These are phyloP conservation scores for Hemichromis elongatus DNA, from an alignment of 2,113 vertebrate species.

Conservation along the genomic window DNA sequence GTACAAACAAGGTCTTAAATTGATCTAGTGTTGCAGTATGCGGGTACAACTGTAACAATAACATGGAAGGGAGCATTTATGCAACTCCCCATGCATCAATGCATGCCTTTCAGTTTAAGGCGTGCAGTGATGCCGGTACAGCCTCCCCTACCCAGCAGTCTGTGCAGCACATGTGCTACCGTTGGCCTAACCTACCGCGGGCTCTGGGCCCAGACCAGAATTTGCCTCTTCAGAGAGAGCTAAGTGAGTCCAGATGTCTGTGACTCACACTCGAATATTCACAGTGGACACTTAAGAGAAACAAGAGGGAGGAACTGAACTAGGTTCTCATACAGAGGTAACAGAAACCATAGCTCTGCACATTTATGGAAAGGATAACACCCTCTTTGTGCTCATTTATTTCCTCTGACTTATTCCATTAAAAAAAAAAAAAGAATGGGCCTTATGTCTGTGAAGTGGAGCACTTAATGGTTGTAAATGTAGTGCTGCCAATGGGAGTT, in stretches of 20 bases:
- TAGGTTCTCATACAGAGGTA: slow-evolving; percentile 1
- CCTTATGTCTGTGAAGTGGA: slow-evolving; percentile 24
- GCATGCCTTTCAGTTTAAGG: not conserved
- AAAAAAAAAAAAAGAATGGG: slow-evolving; percentile 36
- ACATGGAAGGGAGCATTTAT: not conserved
- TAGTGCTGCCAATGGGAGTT: slow-evolving; percentile 5
- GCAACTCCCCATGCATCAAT: not conserved
- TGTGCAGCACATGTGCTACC: slow-evolving; percentile 67
- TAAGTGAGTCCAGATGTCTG: slow-evolving; percentile 71
- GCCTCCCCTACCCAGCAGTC: slow-evolving; percentile 4
- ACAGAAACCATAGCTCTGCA: slow-evolving; percentile 6
- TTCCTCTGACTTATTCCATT: slow-evolving; percentile 25
- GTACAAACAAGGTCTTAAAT: not conserved
- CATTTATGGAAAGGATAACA: slow-evolving; percentile 57
- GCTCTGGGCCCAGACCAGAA: slow-evolving; percentile 21
- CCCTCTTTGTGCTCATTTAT: slow-evolving; percentile 2
- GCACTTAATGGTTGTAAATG: slow-evolving; percentile 22
- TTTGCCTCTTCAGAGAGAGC: slow-evolving; percentile 29
- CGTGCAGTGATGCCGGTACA: not conserved
- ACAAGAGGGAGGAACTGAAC: not conserved
- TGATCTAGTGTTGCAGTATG: not conserved
- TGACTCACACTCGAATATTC: slow-evolving; percentile 47
- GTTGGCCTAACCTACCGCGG: slow-evolving; percentile 28
- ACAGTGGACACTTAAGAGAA: slow-evolving; percentile 37
- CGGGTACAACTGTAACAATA: not conserved